Evolutionary conservation across 2,797 vertebrate species (phyloP).

Genomic region (Phoxinus dragarum): DNA sequence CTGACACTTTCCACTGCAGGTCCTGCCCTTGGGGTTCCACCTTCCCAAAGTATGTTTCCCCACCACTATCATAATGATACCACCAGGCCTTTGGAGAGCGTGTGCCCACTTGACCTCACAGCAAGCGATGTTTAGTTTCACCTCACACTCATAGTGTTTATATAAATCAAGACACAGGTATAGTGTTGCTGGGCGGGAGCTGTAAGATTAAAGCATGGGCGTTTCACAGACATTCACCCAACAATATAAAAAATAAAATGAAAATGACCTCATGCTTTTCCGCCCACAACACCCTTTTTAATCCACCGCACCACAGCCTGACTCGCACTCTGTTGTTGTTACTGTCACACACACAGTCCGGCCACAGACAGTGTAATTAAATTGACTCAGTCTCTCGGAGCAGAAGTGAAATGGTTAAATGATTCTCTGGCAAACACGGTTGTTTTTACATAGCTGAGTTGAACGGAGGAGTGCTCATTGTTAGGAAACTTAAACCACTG

Average conservation of each 20-base stretch:
- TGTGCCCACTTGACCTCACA: conserved; percentile 26
- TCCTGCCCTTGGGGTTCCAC: neutral
- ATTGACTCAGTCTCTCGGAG: conserved; percentile 6
- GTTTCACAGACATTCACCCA: conserved; percentile 26
- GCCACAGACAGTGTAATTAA: conserved; percentile 41
- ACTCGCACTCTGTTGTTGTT: conserved; percentile 1
- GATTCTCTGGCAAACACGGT: conserved; percentile 3
- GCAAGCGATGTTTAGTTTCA: neutral
- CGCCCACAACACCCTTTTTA: conserved; percentile 30
- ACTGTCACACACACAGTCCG: conserved; percentile 39
- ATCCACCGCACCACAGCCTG: neutral
- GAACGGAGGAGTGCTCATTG: conserved; percentile 28
- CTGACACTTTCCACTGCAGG: neutral
- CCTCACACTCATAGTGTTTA: conserved; percentile 6
- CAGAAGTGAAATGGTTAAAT: conserved; percentile 47
- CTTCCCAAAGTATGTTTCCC: neutral
- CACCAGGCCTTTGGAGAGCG: neutral
- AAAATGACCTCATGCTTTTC: conserved; percentile 49
- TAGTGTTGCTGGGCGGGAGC: conserved; percentile 5
- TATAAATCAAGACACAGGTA: conserved; percentile 38
- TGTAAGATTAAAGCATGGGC: conserved; percentile 13
- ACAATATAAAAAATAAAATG: conserved; percentile 23
- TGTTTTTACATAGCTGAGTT: conserved; percentile 41
- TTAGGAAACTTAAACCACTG: conserved; percentile 40
- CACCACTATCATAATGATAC: neutral